Conservation (phyloP, 2,797 vertebrate genomes). For the Typhlichthys subterraneus region DNA sequence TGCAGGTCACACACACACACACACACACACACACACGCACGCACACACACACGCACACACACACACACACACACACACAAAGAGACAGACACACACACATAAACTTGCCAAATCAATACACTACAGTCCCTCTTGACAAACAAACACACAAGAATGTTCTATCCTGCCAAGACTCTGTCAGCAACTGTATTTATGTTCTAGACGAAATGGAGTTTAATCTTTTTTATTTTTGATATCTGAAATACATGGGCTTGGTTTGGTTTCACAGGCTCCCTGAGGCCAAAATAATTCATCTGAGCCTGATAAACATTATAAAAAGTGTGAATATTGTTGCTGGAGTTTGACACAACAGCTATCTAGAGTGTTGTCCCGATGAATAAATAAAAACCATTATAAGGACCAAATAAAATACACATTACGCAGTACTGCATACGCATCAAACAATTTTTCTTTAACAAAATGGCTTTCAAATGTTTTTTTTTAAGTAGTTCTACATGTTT, state of each 20-base stretch:
- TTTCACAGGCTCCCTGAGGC: slow-evolving; percentile 15
- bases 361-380: neutral
- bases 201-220: slow-evolving; percentile 38
- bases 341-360: neutral
- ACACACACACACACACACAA: slow-evolving; percentile 11
- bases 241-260: slow-evolving; percentile 39
- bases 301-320: slow-evolving; percentile 20
- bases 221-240: slow-evolving; percentile 31
- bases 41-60: slow-evolving; percentile 5
- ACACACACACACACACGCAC: neutral
- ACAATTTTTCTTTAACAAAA: too few species aligned
- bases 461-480: too few species aligned
- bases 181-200: slow-evolving; percentile 45
- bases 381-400: too few species aligned
- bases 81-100: slow-evolving; percentile 13
- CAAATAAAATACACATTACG: too few species aligned
- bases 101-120: slow-evolving; percentile 73
- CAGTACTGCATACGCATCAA: too few species aligned
- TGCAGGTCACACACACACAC: slow-evolving; percentile 10
- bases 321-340: neutral
- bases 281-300: slow-evolving; percentile 21
- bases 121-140: slow-evolving; percentile 57
- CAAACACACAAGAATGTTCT: slow-evolving; percentile 49
- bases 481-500: too few species aligned
- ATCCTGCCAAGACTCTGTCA: slow-evolving; percentile 57